These are phyloP conservation scores for Chrysochloris asiatica DNA, from an alignment of 2,113 vertebrate genomes.

Conservation along the genomic window DNA sequence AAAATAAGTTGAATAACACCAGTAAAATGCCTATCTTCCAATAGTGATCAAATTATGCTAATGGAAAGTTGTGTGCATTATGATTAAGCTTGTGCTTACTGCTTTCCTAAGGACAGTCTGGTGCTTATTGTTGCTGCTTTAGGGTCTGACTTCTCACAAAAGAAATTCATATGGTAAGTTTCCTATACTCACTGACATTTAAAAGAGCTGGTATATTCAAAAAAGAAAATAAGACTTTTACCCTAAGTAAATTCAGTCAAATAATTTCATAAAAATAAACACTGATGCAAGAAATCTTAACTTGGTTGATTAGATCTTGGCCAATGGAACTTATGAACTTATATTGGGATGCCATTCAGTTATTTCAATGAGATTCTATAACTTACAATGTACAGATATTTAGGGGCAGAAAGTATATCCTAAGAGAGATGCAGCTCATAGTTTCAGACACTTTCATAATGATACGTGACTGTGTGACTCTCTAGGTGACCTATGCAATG, in stretches of 20 bases:
- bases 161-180: neutral
- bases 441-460: slow-evolving; percentile 16
- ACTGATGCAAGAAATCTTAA: neutral
- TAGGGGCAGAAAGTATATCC: neutral
- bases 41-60: slow-evolving; percentile 24
- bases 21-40: slow-evolving; percentile 23
- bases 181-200: slow-evolving; percentile 17
- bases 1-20: slow-evolving; percentile 30
- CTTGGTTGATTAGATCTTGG: neutral
- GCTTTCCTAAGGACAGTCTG: slow-evolving; percentile 4
- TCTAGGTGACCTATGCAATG: slow-evolving; percentile 45
- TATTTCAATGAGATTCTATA: slow-evolving; percentile 18
- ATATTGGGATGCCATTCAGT: neutral
- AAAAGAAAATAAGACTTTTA: neutral
- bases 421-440: neutral
- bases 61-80: slow-evolving; percentile 10
- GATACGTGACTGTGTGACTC: neutral
- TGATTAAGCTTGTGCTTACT: neutral
- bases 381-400: neutral
- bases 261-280: neutral
- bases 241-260: neutral
- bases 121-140: neutral
- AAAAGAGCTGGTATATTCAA: neutral
- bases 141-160: slow-evolving; percentile 28
- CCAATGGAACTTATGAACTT: neutral